phyloP scores from a whole-genome alignment of 2,797 vertebrate species.

The Melanotaenia boesemani region DNA sequence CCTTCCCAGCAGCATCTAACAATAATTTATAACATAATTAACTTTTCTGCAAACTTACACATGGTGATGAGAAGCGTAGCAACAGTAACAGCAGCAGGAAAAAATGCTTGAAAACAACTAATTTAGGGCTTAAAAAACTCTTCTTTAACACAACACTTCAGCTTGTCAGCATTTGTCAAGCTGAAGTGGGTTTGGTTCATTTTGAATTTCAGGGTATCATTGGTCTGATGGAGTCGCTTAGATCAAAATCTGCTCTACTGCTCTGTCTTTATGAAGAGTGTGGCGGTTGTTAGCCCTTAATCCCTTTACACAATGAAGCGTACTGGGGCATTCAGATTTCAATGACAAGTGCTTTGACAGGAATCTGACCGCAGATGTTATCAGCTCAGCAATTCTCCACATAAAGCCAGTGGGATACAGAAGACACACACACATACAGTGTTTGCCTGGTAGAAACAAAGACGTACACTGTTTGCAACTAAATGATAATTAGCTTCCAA shows the following conservation, averaged over 20 bases:
- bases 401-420: slow-evolving; percentile 27
- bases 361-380: slow-evolving; percentile 67
- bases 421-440: slow-evolving; percentile 4
- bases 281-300: slow-evolving; percentile 60
- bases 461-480: slow-evolving; percentile 15
- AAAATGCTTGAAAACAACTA: too few relatives aligned
- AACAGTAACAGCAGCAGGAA: too few relatives aligned
- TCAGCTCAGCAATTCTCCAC: slow-evolving; percentile 70
- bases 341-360: slow-evolving; percentile 66
- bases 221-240: slow-evolving; percentile 32
- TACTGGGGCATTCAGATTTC: slow-evolving; percentile 53
- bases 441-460: slow-evolving; percentile 44
- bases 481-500: background rate
- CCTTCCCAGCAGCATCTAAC: background rate
- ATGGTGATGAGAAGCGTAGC: too few relatives aligned
- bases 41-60: background rate
- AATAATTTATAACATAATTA: too few relatives aligned
- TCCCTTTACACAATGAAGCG: slow-evolving; percentile 71
- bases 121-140: too few relatives aligned
- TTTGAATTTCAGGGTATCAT: slow-evolving; percentile 8
- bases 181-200: background rate
- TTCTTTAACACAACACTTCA: too few relatives aligned
- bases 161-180: too few relatives aligned
- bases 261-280: slow-evolving; percentile 24
- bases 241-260: slow-evolving; percentile 36